phyloP scores from a whole-genome alignment of 92 coral and sea anemone species.

The Paramuricea clavata region DNA sequence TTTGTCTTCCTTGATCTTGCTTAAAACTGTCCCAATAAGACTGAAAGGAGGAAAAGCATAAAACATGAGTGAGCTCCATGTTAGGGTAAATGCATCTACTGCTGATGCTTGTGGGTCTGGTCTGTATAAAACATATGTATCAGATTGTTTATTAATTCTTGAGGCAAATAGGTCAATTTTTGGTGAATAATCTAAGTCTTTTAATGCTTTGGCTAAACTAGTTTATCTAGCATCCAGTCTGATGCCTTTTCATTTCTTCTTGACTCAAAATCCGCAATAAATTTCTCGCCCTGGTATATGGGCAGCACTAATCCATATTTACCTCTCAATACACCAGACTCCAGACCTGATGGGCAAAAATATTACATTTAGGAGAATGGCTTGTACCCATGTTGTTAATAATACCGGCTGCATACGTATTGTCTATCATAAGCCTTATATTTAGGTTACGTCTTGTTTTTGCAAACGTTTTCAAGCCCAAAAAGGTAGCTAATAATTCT shows the following conservation, averaged over 20 bases:
- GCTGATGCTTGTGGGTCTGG: too few species aligned
- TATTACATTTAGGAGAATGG: conserved; percentile 56
- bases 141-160: neutral
- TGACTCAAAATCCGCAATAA: conserved; percentile 60
- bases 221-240: conserved; percentile 66
- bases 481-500: conserved; percentile 59
- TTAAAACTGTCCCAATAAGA: too few species aligned
- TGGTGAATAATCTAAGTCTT: conserved; percentile 33
- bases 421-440: conserved; percentile 49
- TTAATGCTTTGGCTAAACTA: conserved; percentile 13
- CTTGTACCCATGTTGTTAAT: conserved; percentile 75
- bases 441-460: conserved; percentile 11
- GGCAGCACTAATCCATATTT: conserved; percentile 65
- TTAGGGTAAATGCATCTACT: too few species aligned
- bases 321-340: conserved; percentile 62
- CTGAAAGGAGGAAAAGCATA: too few species aligned
- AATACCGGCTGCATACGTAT: conserved; percentile 64
- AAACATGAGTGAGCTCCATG: too few species aligned
- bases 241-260: conserved; percentile 30
- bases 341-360: conserved; percentile 57
- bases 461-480: conserved; percentile 40
- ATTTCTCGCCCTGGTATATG: conserved; percentile 62
- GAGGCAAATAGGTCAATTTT: conserved; percentile 64
- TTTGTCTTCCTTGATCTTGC: too few species aligned
- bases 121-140: too few species aligned